Evolutionary conservation across 2,888 invertebrate species (phyloP), one percentile per base, ranked within the genome.

Genomic region (Mesoligia furuncula): DNA sequence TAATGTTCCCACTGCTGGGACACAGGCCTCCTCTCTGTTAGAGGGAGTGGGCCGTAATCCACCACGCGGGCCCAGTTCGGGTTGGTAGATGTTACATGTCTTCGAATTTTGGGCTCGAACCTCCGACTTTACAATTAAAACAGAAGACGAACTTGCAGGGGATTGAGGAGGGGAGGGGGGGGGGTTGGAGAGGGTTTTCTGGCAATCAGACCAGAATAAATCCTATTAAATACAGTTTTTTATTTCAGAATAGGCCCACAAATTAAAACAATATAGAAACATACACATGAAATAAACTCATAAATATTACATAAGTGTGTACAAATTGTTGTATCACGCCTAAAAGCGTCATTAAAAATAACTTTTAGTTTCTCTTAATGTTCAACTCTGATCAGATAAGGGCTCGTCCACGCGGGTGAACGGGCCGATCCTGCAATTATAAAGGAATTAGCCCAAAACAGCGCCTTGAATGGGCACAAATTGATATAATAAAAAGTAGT

Each of bases 401-500:
- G 91, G 83, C 84, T 88, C 90, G 92, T 93, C 92, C 93, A 93
- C 94, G 93, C 90, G 91, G 90, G 90, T 88, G 91, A 92, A 92
- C 90, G 92, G 92, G 91, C 93, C 93, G 91, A 94, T 95, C 93
- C 95, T 92, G 94, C 95, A 95, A 96, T 96, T 96, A 96, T 96
- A 96, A 96, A 95, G 94, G 93, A 94, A 96, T 96, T 96, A 96
- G 94, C 89, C 94, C 93, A 95, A 96, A 96, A 95, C 93, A 93
- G 93, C 93, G 94, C 94, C 94, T 95, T 93, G 94, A 96, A 96
- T 96, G 95, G 94, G 92, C 96, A 93, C 95, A 96, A 96, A 96
- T 96, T 96, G 96, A 96, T 96, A 96, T 96, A 96, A 96, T 96
- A 96, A 96, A 96, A 96, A 94, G 94, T 93, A 92, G 94, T 92